Percentiles rank a stretch among this genome's conserved stretches.
Conservation (phyloP, 2,888 invertebrate genomes). For the Iphiclides podalirius region DNA sequence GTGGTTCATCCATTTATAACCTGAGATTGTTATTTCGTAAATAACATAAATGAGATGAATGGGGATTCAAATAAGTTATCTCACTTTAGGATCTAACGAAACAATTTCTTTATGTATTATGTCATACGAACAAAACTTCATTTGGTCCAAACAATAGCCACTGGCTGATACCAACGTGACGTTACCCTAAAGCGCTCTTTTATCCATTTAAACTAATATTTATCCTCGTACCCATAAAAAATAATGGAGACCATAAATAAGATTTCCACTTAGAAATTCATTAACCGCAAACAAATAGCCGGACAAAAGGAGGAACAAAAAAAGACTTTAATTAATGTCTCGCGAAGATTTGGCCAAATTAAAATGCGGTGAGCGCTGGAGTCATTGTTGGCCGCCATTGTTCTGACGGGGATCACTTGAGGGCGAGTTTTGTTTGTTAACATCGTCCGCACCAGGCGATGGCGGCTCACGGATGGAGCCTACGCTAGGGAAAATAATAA, state of each 20-base stretch:
- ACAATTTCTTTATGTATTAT: too few relatives aligned
- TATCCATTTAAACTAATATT: conserved; percentile 10
- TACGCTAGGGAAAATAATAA: neutral
- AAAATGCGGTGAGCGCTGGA: conserved; percentile 18
- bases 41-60: too few relatives aligned
- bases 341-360: conserved; percentile 25
- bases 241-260: conserved; percentile 15
- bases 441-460: conserved; percentile 1
- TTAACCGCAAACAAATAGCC: conserved; percentile 29
- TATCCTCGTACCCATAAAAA: neutral
- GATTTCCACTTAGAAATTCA: conserved; percentile 29
- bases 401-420: conserved; percentile 16
- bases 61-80: too few relatives aligned
- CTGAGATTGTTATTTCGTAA: too few relatives aligned
- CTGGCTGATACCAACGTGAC: conserved; percentile 12
- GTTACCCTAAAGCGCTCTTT: neutral
- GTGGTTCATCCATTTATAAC: too few relatives aligned
- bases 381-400: conserved; percentile 19
- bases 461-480: neutral
- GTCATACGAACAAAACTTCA: neutral
- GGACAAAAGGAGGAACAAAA: conserved; percentile 16
- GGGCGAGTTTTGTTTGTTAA: conserved; percentile 3
- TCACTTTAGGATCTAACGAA: too few relatives aligned
- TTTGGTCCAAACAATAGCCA: conserved; percentile 3
- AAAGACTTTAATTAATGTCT: conserved; percentile 26